Evolutionary conservation across 2,797 vertebrate genomes (phyloP).

Genomic region (Dicrostonyx torquatus): DNA sequence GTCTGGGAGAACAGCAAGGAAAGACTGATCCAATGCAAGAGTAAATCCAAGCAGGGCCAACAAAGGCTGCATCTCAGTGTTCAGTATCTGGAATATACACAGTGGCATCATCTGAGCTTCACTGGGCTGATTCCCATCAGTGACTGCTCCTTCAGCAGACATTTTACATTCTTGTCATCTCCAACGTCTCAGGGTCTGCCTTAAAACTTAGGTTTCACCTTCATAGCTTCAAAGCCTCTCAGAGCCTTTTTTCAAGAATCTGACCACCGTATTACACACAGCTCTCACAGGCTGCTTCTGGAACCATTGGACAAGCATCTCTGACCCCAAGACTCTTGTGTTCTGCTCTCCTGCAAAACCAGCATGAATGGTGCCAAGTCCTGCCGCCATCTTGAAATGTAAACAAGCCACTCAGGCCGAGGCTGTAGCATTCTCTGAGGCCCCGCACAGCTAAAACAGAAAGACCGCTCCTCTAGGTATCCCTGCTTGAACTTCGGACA

Average conservation of each 20-base stretch:
- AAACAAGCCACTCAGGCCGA: background rate
- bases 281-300: background rate
- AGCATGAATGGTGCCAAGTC: background rate
- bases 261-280: background rate
- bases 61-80: background rate
- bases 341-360: background rate
- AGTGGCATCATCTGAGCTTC: no score
- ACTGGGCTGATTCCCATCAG: background rate
- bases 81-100: background rate
- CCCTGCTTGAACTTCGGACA: background rate
- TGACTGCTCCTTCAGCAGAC: background rate
- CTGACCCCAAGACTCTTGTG: background rate
- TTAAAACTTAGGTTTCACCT: background rate
- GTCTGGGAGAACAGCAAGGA: background rate
- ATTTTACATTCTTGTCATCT: background rate
- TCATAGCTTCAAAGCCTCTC: background rate
- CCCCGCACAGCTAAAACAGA: background rate
- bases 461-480: background rate
- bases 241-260: background rate
- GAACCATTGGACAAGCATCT: background rate
- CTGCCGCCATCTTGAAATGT: background rate
- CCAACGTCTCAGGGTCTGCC: no score
- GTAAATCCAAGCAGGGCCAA: background rate
- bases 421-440: background rate
- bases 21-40: background rate